A percentile compares a stretch with the other conserved stretches of the same genome.
phyloP scores from a whole-genome alignment of 2,888 invertebrate genomes.

The Pemphredon lugubris region DNA sequence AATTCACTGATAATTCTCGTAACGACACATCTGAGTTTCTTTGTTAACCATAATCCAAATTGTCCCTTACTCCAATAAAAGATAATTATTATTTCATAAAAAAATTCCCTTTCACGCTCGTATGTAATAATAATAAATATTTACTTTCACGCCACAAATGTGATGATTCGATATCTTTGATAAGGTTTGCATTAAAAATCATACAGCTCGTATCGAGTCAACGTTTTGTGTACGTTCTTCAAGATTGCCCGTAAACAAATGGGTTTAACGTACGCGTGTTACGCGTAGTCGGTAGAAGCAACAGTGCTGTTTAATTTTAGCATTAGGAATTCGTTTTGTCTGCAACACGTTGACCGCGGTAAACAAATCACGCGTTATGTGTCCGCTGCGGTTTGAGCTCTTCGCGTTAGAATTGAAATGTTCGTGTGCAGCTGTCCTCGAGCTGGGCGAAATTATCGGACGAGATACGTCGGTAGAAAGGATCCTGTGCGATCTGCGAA shows the following conservation, averaged over 20 bases:
- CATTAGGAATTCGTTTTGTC: neutral
- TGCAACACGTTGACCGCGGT: neutral
- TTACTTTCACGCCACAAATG: no score
- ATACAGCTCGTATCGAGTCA: neutral
- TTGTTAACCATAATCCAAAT: no score
- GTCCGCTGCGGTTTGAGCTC: neutral
- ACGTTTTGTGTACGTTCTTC: neutral
- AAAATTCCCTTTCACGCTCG: no score
- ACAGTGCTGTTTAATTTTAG: constrained; percentile 3
- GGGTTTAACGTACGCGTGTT: neutral
- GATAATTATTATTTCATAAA: no score
- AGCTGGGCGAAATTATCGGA: neutral
- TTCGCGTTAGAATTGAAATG: no score
- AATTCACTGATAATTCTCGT: no score
- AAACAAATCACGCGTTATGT: neutral
- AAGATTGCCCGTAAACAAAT: constrained; percentile 21
- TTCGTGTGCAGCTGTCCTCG: no score
- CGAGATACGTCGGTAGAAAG: neutral
- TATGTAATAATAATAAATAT: no score
- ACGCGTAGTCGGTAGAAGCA: no score
- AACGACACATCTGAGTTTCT: no score
- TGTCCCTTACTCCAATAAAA: no score
- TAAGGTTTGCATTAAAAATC: constrained; percentile 10
- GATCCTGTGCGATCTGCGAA: constrained; percentile 8
- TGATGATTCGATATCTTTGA: no score